These are phyloP conservation scores for Reinhardtius hippoglossoides DNA, from an alignment of 2,113 vertebrate genomes.

Conservation along the genomic window DNA sequence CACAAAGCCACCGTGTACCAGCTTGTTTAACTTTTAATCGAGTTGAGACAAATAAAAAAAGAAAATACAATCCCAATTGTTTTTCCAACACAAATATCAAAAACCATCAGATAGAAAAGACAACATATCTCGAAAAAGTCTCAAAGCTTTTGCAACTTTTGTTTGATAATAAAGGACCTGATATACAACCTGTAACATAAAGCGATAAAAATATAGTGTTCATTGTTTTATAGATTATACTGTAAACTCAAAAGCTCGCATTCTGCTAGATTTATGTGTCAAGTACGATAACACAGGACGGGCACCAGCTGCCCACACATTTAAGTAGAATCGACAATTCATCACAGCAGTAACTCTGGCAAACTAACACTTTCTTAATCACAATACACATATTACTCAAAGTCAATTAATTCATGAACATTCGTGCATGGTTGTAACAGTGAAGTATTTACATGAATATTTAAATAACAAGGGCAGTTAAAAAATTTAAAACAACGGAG, in stretches of 20 bases:
- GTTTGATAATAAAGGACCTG: conserved; percentile 72
- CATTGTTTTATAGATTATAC: conserved; percentile 46
- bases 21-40: conserved; percentile 63
- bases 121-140: conserved; percentile 54
- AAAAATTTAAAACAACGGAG: neutral
- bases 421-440: conserved; percentile 66
- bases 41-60: conserved; percentile 54
- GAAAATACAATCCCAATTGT: conserved; percentile 35
- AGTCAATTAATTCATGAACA: conserved; percentile 54
- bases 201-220: conserved; percentile 66
- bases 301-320: conserved; percentile 46
- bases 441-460: conserved; percentile 61
- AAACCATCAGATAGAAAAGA: conserved; percentile 69
- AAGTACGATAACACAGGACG: conserved; percentile 49
- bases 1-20: conserved; percentile 27
- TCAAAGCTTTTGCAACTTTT: conserved; percentile 55
- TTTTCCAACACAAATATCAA: conserved; percentile 66
- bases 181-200: conserved; percentile 75
- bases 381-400: conserved; percentile 60
- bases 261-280: conserved; percentile 37
- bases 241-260: conserved; percentile 53
- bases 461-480: conserved; percentile 26
- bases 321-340: conserved; percentile 55
- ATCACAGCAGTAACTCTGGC: conserved; percentile 64
- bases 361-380: conserved; percentile 63